Percentiles rank a stretch among this genome's conserved stretches.
Evolutionary conservation across 2,113 vertebrate genomes (phyloP).

Genomic region (Anguilla japonica): DNA sequence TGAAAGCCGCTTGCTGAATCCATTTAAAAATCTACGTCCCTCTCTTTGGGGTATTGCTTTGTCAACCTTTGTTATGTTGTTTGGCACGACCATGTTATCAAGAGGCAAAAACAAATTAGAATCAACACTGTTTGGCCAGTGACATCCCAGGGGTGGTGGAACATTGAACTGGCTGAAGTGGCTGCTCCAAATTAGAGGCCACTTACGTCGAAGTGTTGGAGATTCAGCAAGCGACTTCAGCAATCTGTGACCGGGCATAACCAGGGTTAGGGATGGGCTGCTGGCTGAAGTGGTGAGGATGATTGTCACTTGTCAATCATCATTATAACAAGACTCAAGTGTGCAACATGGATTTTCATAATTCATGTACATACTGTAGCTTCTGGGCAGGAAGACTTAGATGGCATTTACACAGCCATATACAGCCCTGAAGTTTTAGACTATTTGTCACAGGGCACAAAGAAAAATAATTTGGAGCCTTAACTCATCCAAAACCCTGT

Average conservation of each 20-base stretch:
- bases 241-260: neutral
- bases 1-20: conserved; percentile 10
- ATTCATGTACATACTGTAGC: neutral
- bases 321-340: neutral
- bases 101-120: neutral
- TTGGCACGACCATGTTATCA: neutral
- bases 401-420: neutral
- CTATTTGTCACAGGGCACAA: conserved; percentile 14
- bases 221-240: neutral
- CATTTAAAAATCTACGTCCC: neutral
- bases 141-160: neutral
- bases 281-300: neutral
- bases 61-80: neutral
- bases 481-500: conserved; percentile 53
- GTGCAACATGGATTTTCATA: neutral
- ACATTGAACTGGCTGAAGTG: neutral
- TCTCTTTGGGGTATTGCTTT: neutral
- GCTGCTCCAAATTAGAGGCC: neutral
- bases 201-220: neutral
- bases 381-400: neutral
- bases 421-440: neutral
- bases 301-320: conserved; percentile 4
- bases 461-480: conserved; percentile 32
- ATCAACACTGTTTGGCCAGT: neutral
- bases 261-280: neutral